Evolutionary conservation across 2,797 vertebrate species (phyloP).

Genomic region (Gambusia yucatana): DNA sequence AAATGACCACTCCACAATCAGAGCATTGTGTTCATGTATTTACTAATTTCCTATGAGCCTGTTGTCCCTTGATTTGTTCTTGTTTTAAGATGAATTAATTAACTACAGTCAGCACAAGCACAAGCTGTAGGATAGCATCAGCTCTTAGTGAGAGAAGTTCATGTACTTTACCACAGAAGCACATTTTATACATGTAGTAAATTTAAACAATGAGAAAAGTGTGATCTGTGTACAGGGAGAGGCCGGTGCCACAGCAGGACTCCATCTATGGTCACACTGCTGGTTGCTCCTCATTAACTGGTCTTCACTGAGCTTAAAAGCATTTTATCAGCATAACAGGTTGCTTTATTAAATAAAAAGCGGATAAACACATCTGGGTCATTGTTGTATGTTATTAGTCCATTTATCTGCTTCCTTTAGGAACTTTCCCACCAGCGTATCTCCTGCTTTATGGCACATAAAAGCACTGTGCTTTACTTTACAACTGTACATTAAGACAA

Average conservation of each 20-base stretch:
- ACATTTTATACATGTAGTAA: neutral
- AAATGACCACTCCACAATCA: neutral
- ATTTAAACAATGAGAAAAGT: neutral
- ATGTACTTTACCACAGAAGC: neutral
- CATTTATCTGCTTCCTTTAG: conserved; percentile 21
- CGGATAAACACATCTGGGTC: neutral
- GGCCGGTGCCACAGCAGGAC: too few species aligned
- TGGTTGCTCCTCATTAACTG: conserved; percentile 6
- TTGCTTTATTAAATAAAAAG: neutral
- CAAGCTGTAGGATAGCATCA: neutral
- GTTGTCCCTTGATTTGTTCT: neutral
- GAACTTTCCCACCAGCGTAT: conserved; percentile 15
- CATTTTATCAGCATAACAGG: conserved; percentile 17
- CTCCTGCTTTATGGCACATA: conserved; percentile 35
- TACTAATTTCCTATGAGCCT: too few species aligned
- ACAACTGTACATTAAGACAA: conserved; percentile 64
- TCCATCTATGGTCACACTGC: neutral
- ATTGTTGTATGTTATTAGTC: neutral
- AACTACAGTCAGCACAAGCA: neutral
- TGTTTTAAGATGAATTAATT: neutral
- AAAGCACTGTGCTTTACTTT: conserved; percentile 60
- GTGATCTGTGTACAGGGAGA: neutral
- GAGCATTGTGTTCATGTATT: neutral
- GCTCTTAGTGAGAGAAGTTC: neutral
- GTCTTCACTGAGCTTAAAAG: conserved; percentile 22